Evolutionary conservation across 2,113 vertebrate genomes (phyloP).

Genomic region (Nothoprocta perdicaria): DNA sequence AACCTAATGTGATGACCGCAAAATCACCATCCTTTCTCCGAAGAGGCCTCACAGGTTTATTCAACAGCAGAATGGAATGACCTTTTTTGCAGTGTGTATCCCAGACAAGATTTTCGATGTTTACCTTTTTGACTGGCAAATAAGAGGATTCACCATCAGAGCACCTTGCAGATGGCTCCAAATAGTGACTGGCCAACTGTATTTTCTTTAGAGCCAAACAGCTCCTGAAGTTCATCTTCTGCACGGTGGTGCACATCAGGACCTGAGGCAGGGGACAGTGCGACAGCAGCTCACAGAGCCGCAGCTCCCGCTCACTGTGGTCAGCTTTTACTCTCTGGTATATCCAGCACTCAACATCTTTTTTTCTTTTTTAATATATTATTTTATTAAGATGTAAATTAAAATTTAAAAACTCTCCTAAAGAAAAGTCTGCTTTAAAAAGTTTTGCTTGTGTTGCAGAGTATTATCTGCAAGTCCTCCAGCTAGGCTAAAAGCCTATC

Average conservation of each 20-base stretch:
- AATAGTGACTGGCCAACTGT: background rate
- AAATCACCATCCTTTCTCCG: background rate
- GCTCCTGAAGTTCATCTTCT: background rate
- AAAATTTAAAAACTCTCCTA: constrained; percentile 55
- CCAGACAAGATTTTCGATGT: background rate
- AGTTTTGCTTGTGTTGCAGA: constrained; percentile 77
- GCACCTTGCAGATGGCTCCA: background rate
- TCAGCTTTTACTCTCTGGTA: background rate
- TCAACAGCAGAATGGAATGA: background rate
- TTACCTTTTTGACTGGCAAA: constrained; percentile 9
- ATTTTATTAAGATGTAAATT: constrained; percentile 76
- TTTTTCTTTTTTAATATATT: background rate
- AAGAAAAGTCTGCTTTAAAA: constrained; percentile 78
- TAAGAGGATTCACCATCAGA: background rate
- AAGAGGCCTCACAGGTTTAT: background rate
- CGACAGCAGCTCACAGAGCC: background rate
- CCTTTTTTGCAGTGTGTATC: background rate
- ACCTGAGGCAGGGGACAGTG: background rate
- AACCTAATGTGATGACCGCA: fast-evolving
- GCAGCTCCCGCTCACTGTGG: background rate
- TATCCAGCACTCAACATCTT: background rate
- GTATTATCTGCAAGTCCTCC: constrained; percentile 83
- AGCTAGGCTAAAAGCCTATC: constrained; percentile 83
- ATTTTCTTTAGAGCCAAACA: background rate
- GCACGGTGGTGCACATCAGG: background rate